Percentiles rank a stretch among this genome's conserved stretches.
phyloP scores from a whole-genome alignment of 2,888 invertebrate genomes.

The Neria commutata region DNA sequence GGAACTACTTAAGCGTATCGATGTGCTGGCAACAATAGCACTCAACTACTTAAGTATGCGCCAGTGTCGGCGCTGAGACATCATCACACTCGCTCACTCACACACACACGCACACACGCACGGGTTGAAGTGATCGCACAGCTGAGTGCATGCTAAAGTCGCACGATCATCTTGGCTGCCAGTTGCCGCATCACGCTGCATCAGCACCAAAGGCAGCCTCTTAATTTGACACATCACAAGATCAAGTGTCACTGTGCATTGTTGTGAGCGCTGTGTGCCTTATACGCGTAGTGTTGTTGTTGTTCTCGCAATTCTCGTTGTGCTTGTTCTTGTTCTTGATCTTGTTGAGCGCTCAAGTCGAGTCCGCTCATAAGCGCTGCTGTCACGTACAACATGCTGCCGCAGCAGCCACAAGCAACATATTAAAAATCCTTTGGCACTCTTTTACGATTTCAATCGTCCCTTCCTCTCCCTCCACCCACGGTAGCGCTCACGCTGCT shows the following conservation, averaged over 20 bases:
- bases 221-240: conserved; percentile 59
- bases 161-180: conserved; percentile 46
- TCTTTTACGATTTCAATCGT: not conserved
- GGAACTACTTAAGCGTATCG: not conserved
- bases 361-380: not conserved
- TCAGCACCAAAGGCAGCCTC: conserved; percentile 49
- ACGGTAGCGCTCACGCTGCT: too few species aligned
- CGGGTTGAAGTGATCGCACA: conserved; percentile 7
- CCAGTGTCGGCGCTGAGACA: conserved; percentile 42
- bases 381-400: conserved; percentile 36
- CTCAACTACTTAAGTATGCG: conserved; percentile 56
- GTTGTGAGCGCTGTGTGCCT: conserved; percentile 20
- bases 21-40: conserved; percentile 29
- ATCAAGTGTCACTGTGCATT: conserved; percentile 56
- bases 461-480: conserved; percentile 6
- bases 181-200: conserved; percentile 2
- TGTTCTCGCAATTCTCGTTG: not conserved
- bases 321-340: not conserved
- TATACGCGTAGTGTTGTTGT: not conserved
- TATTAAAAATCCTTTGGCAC: not conserved
- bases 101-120: conserved; percentile 11
- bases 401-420: too few species aligned
- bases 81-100: conserved; percentile 21
- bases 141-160: conserved; percentile 37
- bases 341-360: not conserved